These are phyloP conservation scores for Drosophila maculinotata DNA, from an alignment of 2,888 invertebrate genomes.

Conservation along the genomic window DNA sequence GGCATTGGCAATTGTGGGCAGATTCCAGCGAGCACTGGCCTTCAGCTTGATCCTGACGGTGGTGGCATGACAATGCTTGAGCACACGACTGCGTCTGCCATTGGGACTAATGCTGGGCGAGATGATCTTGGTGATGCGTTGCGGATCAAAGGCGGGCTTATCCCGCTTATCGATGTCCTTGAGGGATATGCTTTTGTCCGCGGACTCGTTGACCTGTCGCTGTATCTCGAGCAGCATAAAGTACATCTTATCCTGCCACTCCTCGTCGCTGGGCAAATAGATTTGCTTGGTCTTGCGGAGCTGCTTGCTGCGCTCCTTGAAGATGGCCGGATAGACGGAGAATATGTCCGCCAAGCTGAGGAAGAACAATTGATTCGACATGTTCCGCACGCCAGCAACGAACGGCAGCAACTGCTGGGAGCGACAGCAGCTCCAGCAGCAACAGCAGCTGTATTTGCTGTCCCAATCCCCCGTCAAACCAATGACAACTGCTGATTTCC, in stretches of 20 bases:
- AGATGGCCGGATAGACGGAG: conserved; percentile 88
- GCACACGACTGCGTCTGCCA: conserved; percentile 56
- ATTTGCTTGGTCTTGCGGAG: conserved; percentile 84
- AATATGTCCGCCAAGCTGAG: conserved; percentile 86
- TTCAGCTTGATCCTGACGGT: conserved; percentile 71
- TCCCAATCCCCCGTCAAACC: conserved; percentile 13
- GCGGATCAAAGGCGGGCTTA: conserved; percentile 79
- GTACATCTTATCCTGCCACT: conserved; percentile 87
- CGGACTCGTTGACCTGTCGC: conserved; percentile 84
- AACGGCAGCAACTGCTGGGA: conserved; percentile 52
- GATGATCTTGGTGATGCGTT: conserved; percentile 65
- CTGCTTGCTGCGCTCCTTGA: conserved; percentile 87
- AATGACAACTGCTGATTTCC: conserved; percentile 77
- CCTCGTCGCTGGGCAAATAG: conserved; percentile 86
- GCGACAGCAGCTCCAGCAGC: not conserved
- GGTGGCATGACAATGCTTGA: conserved; percentile 71
- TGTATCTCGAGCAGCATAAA: conserved; percentile 87
- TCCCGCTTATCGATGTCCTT: conserved; percentile 73
- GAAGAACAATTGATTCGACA: conserved; percentile 83
- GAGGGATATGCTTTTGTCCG: conserved; percentile 77
- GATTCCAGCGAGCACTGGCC: conserved; percentile 74
- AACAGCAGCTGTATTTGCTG: conserved; percentile 15
- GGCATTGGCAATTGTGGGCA: conserved; percentile 81
- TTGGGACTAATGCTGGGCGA: conserved; percentile 76
- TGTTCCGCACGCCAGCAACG: conserved; percentile 51